Conservation (phyloP, 2,113 vertebrate species). For the Crotalus helleri region DNA sequence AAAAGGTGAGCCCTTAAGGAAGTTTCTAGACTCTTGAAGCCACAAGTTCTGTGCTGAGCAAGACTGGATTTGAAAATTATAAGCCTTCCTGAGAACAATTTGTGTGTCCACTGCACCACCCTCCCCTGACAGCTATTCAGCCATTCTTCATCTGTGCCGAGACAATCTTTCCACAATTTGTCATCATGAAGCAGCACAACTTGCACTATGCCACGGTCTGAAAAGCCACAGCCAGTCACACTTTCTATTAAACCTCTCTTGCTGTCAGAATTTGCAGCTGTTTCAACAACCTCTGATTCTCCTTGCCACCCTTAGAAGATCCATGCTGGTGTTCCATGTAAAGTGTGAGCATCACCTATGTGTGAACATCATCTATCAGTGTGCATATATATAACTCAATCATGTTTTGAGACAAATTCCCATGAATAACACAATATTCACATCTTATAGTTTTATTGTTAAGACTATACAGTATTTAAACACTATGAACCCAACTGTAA, state of each 20-base stretch:
- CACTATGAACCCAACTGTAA: neutral
- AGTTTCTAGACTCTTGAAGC: neutral
- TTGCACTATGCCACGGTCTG: neutral
- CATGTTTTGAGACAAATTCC: neutral
- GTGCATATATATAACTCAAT: neutral
- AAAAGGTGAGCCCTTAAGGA: neutral
- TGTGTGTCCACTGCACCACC: neutral
- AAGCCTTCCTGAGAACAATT: slow-evolving; percentile 1
- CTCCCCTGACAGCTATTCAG: neutral
- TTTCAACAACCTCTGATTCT: neutral
- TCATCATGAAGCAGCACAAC: neutral
- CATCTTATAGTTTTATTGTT: neutral
- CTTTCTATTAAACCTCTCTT: neutral
- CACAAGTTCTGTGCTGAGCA: neutral
- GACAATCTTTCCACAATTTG: neutral
- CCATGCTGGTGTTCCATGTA: neutral
- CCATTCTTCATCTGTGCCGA: slow-evolving; percentile 1
- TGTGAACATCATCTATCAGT: neutral
- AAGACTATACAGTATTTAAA: neutral
- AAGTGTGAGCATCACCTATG: neutral
- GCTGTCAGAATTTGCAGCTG: slow-evolving; percentile 1
- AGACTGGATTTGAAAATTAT: neutral
- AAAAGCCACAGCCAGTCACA: neutral
- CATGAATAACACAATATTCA: neutral
- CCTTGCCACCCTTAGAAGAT: neutral